These are phyloP conservation scores for Aramus guarauna DNA, from an alignment of 2,113 vertebrate species.

Conservation along the genomic window DNA sequence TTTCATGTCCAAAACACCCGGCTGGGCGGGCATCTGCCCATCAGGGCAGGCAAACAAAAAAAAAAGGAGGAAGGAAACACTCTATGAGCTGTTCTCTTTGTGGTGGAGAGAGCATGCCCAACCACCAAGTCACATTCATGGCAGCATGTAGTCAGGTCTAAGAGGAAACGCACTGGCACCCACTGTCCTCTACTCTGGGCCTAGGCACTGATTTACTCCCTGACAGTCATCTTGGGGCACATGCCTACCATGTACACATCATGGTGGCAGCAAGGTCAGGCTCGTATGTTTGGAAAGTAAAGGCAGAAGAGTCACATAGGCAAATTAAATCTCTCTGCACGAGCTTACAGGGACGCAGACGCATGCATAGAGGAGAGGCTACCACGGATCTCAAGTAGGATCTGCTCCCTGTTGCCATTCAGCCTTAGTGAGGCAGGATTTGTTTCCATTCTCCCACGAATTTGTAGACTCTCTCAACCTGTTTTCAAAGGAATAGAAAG, in stretches of 20 bases:
- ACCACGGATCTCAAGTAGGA: background rate
- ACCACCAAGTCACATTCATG: rapidly evolving
- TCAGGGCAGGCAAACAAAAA: rapidly evolving
- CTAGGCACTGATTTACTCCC: background rate
- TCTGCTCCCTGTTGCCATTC: background rate
- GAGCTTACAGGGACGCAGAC: background rate
- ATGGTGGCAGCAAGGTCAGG: background rate
- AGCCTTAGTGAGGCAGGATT: background rate
- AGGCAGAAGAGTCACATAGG: background rate
- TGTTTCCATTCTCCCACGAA: background rate
- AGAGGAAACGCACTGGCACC: background rate
- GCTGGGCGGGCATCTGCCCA: background rate
- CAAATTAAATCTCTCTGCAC: background rate
- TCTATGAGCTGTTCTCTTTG: background rate
- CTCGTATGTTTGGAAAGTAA: background rate
- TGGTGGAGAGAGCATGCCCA: background rate
- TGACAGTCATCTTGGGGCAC: background rate
- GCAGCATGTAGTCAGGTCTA: background rate
- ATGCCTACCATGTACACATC: background rate
- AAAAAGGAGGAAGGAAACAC: background rate
- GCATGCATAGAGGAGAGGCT: background rate
- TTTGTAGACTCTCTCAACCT: background rate
- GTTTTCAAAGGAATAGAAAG: background rate
- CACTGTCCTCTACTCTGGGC: background rate
- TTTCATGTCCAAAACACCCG: background rate